Evolutionary conservation across 1,140 invertebrate species (phyloP), one percentile per base, ranked within the genome.

Genomic region (Papilio polyxenes): DNA sequence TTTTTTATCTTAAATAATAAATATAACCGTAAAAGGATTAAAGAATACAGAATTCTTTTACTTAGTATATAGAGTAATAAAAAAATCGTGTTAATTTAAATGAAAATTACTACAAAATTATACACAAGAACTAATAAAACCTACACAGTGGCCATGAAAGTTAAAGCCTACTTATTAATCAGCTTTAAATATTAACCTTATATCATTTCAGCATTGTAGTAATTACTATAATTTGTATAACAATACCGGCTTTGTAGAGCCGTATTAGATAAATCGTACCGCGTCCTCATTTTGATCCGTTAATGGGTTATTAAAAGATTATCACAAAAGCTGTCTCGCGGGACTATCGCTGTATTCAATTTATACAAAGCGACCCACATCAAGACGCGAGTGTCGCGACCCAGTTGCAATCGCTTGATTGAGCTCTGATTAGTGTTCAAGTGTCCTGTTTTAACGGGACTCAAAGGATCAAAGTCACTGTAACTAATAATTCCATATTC

Each of bases 321-420:
- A 82, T 72, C 59, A 78, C 78, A 82, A 76, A 59, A 72, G 76
- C 76, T 40, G 40, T 76, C 75, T 62, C 23, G 51, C 10, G 51
- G 56, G 10, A 44, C 53, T 79, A 82, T 81, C 75, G 79, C 78
- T 40, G 76, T 81, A 82, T 83, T 84, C 80, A 83, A 85, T 31
- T 31, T 85, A 85, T 48, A 51, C 37, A 83, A 72, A 80, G 78
- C 81, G 80, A 82, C 82, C 82, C 72, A 80, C 80, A 82, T 77
- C 82, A 85, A 82, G 83, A 84, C 79, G 76, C 81, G 51, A 53
- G 79, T 82, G 82, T 86, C 78, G 76, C 83, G 87, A 82, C 86
- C 87, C 84, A 90, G 82, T 87, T 88, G 82, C 75, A 76, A 69
- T 72, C 74, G 15, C 78, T 87, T 87, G 87, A 90, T 88, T 85